These are phyloP conservation scores for Bubo blakistoni DNA, from an alignment of 2,113 vertebrate genomes.

Conservation along the genomic window DNA sequence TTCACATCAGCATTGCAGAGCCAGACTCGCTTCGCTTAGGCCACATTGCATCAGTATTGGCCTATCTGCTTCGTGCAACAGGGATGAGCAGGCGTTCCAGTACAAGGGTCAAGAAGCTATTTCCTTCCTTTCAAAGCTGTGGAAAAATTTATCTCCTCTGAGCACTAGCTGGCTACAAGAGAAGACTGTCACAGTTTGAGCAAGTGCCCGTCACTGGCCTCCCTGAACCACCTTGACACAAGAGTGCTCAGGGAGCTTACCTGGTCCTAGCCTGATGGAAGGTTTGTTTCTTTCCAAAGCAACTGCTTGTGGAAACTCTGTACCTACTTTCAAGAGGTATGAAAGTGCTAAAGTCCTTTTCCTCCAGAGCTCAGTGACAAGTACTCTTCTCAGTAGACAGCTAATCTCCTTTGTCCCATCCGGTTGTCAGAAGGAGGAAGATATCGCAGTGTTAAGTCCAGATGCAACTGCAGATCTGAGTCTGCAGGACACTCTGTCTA, in stretches of 20 bases:
- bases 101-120: not conserved
- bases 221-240: not conserved
- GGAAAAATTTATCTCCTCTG: not conserved
- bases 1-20: not conserved
- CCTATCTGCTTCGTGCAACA: not conserved
- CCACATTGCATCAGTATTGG: not conserved
- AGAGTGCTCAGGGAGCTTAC: not conserved
- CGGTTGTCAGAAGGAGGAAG: not conserved
- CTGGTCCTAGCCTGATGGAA: not conserved
- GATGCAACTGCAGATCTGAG: not conserved
- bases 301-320: not conserved
- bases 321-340: not conserved
- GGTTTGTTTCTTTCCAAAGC: not conserved
- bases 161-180: not conserved
- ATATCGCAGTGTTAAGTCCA: not conserved
- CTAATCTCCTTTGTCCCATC: not conserved
- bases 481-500: not conserved
- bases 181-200: not conserved
- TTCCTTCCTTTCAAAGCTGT: not conserved
- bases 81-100: not conserved
- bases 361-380: not conserved
- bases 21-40: not conserved
- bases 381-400: not conserved
- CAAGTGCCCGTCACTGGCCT: not conserved
- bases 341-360: not conserved